phyloP scores from a whole-genome alignment of 2,888 invertebrate genomes.

The Agrypnus murinus region DNA sequence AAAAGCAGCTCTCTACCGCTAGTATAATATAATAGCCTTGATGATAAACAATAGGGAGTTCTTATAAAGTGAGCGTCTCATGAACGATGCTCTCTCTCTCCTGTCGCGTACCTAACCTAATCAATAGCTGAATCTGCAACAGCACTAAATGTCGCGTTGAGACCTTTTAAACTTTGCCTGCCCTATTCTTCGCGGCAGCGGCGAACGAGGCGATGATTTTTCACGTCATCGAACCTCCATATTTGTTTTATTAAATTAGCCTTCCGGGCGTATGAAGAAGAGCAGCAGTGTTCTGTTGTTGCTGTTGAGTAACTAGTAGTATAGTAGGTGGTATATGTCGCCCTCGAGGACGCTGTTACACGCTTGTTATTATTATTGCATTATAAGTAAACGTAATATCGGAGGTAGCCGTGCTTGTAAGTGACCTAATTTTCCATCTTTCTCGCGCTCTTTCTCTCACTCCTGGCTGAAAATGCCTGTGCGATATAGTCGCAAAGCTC shows the following conservation, averaged over 20 bases:
- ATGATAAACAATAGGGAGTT: constrained; percentile 15
- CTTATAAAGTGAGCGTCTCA: constrained; percentile 7
- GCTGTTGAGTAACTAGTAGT: no score
- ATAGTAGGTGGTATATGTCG: background rate
- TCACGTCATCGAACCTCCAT: constrained; percentile 36
- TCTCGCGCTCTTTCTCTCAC: background rate
- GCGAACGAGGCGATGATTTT: constrained; percentile 41
- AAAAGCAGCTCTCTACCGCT: no score
- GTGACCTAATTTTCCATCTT: constrained; percentile 9
- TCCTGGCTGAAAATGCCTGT: background rate
- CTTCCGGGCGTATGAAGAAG: constrained; percentile 17
- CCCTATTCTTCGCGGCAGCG: constrained; percentile 33
- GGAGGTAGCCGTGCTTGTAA: constrained; percentile 1
- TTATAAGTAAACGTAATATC: constrained; percentile 8
- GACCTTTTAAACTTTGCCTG: constrained; percentile 45
- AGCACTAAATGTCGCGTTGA: constrained; percentile 46
- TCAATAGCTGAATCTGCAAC: constrained; percentile 39
- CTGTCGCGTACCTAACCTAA: constrained; percentile 33
- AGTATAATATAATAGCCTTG: no score
- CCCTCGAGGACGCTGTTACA: background rate
- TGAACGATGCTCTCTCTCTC: constrained; percentile 22
- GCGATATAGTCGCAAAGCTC: constrained; percentile 9
- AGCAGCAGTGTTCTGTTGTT: background rate
- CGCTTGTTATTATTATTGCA: constrained; percentile 17
- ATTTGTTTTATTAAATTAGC: constrained; percentile 31